Evolutionary conservation across 2,113 vertebrate species (phyloP), one percentile per base, ranked within the genome.

Genomic region (Campylomormyrus numenius): DNA sequence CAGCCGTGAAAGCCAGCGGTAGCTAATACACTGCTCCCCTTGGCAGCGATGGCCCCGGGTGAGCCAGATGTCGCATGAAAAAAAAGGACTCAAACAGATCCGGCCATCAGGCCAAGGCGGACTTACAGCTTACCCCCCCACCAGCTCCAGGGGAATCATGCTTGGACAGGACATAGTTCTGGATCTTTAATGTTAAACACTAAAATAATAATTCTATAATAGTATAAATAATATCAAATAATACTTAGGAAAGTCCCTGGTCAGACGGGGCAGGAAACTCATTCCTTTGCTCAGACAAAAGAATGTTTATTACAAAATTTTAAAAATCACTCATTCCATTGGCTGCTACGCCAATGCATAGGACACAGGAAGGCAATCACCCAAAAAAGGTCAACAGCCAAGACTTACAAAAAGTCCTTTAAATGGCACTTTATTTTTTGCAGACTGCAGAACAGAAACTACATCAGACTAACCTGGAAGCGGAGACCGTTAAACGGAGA

Each of bases 371-470:
- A 87, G 62, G 15, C 27, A 70, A 85, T 87, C 58, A 17, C 11
- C 45, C 52, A 50, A 48, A 5, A 86, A 49, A 90, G 42, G 83
- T 70, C 83, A 87, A 46, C 77, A 50, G 42, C 24, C 42, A 90
- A 53, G 46, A 56, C 87, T 87, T 85, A 56, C 19, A n/a, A 70
- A 45, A 85, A 89, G 58, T 85, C 17, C 77, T 35, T 58, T 62
- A 56, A 89, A 89, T 53, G 49, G 74, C 88, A 83, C 89, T 45
- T 7, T 39, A 35, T 66, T 86, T 87, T 90, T 15, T 35, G 85
- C 80, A 90, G 35, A 49, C 74, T 80, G 74, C 21, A 74, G 19
- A 87, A 90, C 66, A 74, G 9, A 90, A 56, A 85, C 42, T 45
- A 56, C 89, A 39, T 45, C 50, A 49, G 88, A 52, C 70, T 52